Evolutionary conservation across 2,113 vertebrate species (phyloP).

Genomic region (Urocitellus parryii): DNA sequence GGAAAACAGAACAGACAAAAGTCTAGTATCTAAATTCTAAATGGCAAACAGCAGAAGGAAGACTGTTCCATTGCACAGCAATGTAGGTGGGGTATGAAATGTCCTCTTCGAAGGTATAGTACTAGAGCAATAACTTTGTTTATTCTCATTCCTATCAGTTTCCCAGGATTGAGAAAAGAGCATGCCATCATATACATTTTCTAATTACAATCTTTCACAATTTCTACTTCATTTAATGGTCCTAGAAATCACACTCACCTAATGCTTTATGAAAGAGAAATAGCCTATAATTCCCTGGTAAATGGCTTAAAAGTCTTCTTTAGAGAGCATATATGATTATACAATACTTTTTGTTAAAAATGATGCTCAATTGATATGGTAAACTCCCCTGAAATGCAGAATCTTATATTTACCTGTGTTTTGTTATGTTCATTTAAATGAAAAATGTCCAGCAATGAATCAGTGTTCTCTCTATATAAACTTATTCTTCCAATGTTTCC

Average conservation of each 20-base stretch:
- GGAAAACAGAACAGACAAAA: background rate
- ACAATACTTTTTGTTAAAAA: slow-evolving; percentile 5
- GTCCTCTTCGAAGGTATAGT: background rate
- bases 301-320: background rate
- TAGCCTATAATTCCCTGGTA: background rate
- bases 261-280: slow-evolving; percentile 7
- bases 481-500: background rate
- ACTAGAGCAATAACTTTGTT: background rate
- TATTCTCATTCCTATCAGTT: background rate
- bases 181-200: background rate
- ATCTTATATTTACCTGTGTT: background rate
- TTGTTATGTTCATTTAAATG: background rate
- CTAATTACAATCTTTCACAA: background rate
- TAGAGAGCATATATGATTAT: background rate
- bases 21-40: background rate
- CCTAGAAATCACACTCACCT: slow-evolving; percentile 6
- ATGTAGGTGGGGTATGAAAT: accelerated
- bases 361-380: background rate
- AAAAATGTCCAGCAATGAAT: background rate
- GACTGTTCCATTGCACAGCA: background rate
- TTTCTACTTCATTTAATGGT: slow-evolving; percentile 6
- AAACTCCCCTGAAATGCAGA: slow-evolving; percentile 13
- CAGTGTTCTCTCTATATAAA: background rate
- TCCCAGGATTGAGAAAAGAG: background rate
- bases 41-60: background rate